A percentile compares a stretch with the other conserved stretches of the same genome.
These are phyloP conservation scores for Cheumatopsyche charites DNA, from an alignment of 1,140 invertebrate species.

Conservation along the genomic window DNA sequence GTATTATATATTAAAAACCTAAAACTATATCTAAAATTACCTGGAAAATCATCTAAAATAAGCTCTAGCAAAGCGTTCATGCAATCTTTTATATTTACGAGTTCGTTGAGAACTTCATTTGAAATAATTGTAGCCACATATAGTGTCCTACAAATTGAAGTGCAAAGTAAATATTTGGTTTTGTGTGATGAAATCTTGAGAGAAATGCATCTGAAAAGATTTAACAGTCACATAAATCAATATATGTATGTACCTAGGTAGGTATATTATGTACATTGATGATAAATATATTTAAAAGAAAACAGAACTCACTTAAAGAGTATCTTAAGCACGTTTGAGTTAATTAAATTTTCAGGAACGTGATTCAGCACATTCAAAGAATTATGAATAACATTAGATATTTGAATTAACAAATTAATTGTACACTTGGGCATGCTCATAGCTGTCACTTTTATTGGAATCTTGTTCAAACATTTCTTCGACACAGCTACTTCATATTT, in stretches of 20 bases:
- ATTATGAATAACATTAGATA: conserved; percentile 43
- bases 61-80: conserved; percentile 35
- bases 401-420: conserved; percentile 23
- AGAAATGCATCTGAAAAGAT: conserved; percentile 41
- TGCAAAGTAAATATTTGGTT: conserved; percentile 29
- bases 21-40: conserved; percentile 20
- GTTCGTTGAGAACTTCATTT: conserved; percentile 30
- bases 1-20: too few species aligned
- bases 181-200: conserved; percentile 29
- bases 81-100: conserved; percentile 42
- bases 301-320: conserved; percentile 41
- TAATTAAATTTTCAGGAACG: conserved; percentile 29
- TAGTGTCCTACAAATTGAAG: conserved; percentile 40
- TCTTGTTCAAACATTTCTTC: conserved; percentile 34
- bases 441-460: conserved; percentile 34
- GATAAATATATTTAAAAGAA: too few species aligned
- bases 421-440: conserved; percentile 41
- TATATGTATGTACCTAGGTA: too few species aligned
- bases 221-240: too few species aligned
- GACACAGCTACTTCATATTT: conserved; percentile 40
- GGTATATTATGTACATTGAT: too few species aligned
- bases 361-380: conserved; percentile 35
- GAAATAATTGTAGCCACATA: conserved; percentile 38
- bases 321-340: conserved; percentile 41
- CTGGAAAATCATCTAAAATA: conserved; percentile 31